Conservation (phyloP, 2,888 invertebrate genomes). For the Netelia melanura region DNA sequence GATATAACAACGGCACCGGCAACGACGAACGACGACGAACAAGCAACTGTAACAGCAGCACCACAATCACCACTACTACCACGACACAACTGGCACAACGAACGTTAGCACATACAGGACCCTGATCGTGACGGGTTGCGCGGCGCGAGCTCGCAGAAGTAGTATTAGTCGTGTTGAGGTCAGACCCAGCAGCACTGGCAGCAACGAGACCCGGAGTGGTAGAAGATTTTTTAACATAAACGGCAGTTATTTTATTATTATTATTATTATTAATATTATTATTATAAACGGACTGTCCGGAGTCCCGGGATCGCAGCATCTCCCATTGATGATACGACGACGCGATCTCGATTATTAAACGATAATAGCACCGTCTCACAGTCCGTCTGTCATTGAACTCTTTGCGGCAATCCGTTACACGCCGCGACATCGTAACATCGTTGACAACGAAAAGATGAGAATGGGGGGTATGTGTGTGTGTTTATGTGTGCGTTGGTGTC, state of each 20-base stretch:
- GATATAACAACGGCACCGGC: conserved; percentile 47
- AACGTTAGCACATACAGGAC: conserved; percentile 34
- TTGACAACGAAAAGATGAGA: conserved; percentile 57
- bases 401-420: conserved; percentile 67
- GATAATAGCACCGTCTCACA: conserved; percentile 30
- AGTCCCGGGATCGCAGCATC: conserved; percentile 45
- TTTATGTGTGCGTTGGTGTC: neutral
- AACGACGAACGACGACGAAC: conserved; percentile 38
- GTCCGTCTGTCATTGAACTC: conserved; percentile 60
- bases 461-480: neutral
- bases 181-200: conserved; percentile 38
- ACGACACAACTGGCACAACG: conserved; percentile 16
- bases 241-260: conserved; percentile 11
- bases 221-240: neutral
- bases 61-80: conserved; percentile 1
- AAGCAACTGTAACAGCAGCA: conserved; percentile 49
- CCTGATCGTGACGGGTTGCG: conserved; percentile 27
- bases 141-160: conserved; percentile 53
- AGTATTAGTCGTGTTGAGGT: conserved; percentile 51
- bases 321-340: conserved; percentile 48
- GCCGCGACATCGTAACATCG: conserved; percentile 71
- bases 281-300: neutral
- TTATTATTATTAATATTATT: conserved; percentile 22
- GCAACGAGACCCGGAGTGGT: neutral
- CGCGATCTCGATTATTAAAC: conserved; percentile 12